Base-by-base conservation (phyloP, 1,140 invertebrate genomes). In the Pseudomyrmex pallidus region DNA sequence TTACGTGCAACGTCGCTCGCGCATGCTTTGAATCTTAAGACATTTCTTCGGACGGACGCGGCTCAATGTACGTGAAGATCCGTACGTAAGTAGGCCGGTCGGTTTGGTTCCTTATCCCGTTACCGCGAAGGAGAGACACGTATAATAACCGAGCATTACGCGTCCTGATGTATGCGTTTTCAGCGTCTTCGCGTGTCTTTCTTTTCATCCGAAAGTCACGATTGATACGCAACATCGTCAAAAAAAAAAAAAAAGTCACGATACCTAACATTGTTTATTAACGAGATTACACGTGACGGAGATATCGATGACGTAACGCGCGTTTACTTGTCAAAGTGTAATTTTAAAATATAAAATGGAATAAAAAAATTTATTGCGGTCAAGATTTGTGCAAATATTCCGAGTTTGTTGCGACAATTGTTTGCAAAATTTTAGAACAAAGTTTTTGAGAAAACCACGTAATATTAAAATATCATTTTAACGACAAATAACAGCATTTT, bases 71-170 rank as follows among this genome's bases (percentile, higher is more conserved):
- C 80, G 85, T 87, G 82, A 85, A 85, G 72, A 85, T 85, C 86
- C 72, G 86, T 85, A 87, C 88, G 88, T 91, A 91, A 91, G 90
- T 91, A 91, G 90, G 90, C 86, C 90, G 89, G 77, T 90, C 76
- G 76, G 87, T 88, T 89, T 89, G 88, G 88, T 89, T 87, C 87
- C 82, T 84, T 90, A 90, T 91, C 88, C 90, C 90, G 90, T 91
- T 91, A 91, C 86, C 82, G 50, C 85, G 78, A 76, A 70, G 35
- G 35, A 89, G 87, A 87, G 89, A 91, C 90, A 91, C 90, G 90
- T 90, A 88, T 91, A 89, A 90, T 91, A 91, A 90, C 85, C 35
- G 87, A 88, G 85, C 80, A 91, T 90, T 89, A 89, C 83, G 82
- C 76, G 57, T 68, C 83, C 66, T 78, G 80, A 80, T 56, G 84